Evolutionary conservation across 1,140 invertebrate species (phyloP).

Genomic region (Drosophila bifasciata): DNA sequence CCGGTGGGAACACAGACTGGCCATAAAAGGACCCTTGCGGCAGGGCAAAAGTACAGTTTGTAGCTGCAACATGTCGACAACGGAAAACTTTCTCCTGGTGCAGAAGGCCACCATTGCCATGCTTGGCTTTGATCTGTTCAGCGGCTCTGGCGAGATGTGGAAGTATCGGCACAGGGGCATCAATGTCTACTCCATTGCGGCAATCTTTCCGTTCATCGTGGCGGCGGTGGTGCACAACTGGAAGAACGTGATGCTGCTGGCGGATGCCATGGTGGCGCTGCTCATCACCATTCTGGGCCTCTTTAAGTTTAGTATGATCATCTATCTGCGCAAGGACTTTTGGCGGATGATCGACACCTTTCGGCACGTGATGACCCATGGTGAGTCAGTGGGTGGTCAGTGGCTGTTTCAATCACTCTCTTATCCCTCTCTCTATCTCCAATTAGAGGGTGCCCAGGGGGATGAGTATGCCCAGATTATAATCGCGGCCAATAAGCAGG

Average conservation of each 20-base stretch:
- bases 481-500: slow-evolving; percentile 26
- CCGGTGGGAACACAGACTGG: not conserved
- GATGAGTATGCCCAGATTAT: slow-evolving; percentile 26
- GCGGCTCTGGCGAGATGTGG: slow-evolving; percentile 36
- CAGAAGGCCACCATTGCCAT: slow-evolving; percentile 31
- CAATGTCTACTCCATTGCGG: slow-evolving; percentile 19
- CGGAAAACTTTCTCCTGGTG: slow-evolving; percentile 33
- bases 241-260: slow-evolving; percentile 31
- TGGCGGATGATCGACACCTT: slow-evolving; percentile 20
- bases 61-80: not conserved
- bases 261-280: slow-evolving; percentile 43
- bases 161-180: slow-evolving; percentile 32
- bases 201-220: slow-evolving; percentile 44
- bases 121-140: slow-evolving; percentile 34
- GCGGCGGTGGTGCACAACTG: slow-evolving; percentile 33
- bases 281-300: slow-evolving; percentile 43
- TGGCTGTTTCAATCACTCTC: no score
- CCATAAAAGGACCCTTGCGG: slow-evolving; percentile 10
- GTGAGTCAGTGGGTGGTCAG: slow-evolving; percentile 4
- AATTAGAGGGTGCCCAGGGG: slow-evolving; percentile 21
- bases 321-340: slow-evolving; percentile 35
- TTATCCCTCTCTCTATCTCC: not conserved
- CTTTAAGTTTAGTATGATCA: slow-evolving; percentile 49
- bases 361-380: slow-evolving; percentile 17
- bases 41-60: not conserved